Conservation (phyloP, 2,888 invertebrate species). For the Napeogenes sylphis region DNA sequence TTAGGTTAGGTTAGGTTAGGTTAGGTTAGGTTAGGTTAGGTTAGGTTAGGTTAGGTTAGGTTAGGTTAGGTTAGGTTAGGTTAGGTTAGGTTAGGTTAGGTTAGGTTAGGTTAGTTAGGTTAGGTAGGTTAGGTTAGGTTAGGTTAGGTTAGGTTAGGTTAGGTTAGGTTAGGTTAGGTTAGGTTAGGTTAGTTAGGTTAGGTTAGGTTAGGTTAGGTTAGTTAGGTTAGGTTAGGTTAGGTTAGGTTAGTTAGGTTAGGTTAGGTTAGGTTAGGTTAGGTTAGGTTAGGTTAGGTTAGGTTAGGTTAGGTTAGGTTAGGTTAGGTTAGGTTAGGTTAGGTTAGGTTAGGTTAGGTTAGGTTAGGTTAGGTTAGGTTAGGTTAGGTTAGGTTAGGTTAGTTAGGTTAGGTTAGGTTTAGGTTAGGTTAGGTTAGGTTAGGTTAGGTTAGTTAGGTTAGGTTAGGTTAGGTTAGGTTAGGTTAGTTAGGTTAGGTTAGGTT, state of each 20-base stretch:
- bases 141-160: conserved; percentile 28
- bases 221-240: conserved; percentile 18
- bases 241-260: conserved; percentile 26
- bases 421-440: conserved; percentile 1
- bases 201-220: conserved; percentile 27
- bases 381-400: conserved; percentile 13
- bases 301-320: conserved; percentile 24
- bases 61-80: conserved; percentile 29
- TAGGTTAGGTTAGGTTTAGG: conserved; percentile 7
- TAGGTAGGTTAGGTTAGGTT: conserved; percentile 25
- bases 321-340: conserved; percentile 14
- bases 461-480: conserved; percentile 14
- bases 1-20: conserved; percentile 25
- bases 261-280: conserved; percentile 29
- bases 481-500: not conserved
- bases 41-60: conserved; percentile 29
- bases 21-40: conserved; percentile 28
- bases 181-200: conserved; percentile 28
- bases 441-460: conserved; percentile 9
- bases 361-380: conserved; percentile 14
- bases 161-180: conserved; percentile 29
- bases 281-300: conserved; percentile 25
- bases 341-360: conserved; percentile 14
- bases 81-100: conserved; percentile 29
- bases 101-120: conserved; percentile 29